Percentiles rank a stretch among this genome's conserved stretches.
Conservation (phyloP, 2,888 invertebrate genomes). For the Agonopterix alstromeriana region DNA sequence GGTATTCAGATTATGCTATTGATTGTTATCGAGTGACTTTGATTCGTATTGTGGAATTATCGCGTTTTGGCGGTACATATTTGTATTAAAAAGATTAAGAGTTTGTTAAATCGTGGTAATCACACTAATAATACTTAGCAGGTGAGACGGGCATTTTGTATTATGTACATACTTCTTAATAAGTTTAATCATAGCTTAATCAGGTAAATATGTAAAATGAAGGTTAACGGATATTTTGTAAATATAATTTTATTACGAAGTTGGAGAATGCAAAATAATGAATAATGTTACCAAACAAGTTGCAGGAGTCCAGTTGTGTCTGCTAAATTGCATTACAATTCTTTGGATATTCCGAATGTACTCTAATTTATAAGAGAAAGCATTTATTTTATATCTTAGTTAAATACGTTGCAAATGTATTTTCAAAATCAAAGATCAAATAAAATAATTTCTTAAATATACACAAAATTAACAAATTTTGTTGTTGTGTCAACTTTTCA, state of each 20-base stretch:
- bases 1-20: conserved; percentile 31
- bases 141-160: conserved; percentile 45
- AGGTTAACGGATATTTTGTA: conserved; percentile 57
- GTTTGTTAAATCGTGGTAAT: conserved; percentile 10
- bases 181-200: conserved; percentile 26
- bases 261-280: conserved; percentile 33
- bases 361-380: background rate
- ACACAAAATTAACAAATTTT: no score
- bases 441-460: no score
- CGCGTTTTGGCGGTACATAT: conserved; percentile 21
- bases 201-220: conserved; percentile 28
- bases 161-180: conserved; percentile 41
- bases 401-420: no score
- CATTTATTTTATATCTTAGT: no score
- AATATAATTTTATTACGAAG: conserved; percentile 56
- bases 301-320: conserved; percentile 31
- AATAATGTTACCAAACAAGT: conserved; percentile 51
- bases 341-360: background rate
- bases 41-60: conserved; percentile 14
- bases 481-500: no score
- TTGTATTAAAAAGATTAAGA: conserved; percentile 11
- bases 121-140: conserved; percentile 13
- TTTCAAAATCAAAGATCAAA: conserved; percentile 9
- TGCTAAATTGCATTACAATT: conserved; percentile 7
- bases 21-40: conserved; percentile 27